Conservation (phyloP, 2,797 vertebrate genomes). For the Pipistrellus pygmaeus region DNA sequence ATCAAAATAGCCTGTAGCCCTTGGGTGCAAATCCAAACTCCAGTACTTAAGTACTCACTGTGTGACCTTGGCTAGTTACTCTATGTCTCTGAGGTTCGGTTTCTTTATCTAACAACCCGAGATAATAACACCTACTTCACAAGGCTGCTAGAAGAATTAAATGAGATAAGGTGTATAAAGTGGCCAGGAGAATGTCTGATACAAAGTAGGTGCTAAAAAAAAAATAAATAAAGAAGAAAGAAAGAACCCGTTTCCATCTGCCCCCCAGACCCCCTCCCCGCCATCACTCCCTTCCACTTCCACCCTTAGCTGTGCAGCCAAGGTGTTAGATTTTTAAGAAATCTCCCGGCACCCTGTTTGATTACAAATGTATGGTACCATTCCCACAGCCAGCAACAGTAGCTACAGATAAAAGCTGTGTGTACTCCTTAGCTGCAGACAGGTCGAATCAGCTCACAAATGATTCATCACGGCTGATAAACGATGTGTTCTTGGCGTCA, state of each 20-base stretch:
- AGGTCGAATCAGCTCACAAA: conserved; percentile 75
- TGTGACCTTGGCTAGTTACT: conserved; percentile 67
- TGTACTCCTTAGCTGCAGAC: conserved; percentile 60
- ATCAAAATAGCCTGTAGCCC: conserved; percentile 65
- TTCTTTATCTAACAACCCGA: conserved; percentile 65
- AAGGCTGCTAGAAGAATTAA: conserved; percentile 53
- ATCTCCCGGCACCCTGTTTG: conserved; percentile 35
- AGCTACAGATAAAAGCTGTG: conserved; percentile 73
- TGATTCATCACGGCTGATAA: conserved; percentile 80
- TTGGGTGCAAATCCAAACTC: conserved; percentile 54
- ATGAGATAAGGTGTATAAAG: conserved; percentile 68
- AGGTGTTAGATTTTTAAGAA: conserved; percentile 74
- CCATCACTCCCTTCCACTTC: not conserved
- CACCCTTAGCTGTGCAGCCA: conserved; percentile 48
- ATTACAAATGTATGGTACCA: conserved; percentile 50
- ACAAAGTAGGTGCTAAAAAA: conserved; percentile 55
- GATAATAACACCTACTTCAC: conserved; percentile 67
- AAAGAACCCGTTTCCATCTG: not conserved
- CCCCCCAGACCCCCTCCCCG: not conserved
- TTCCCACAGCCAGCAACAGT: conserved; percentile 70
- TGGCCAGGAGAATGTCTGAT: conserved; percentile 62
- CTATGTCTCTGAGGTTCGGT: conserved; percentile 70
- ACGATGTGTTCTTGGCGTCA: conserved; percentile 69
- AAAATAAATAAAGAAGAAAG: not conserved
- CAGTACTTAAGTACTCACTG: conserved; percentile 49